Evolutionary conservation across 2,797 vertebrate genomes (phyloP).

Genomic region (Enteromius mattozi): DNA sequence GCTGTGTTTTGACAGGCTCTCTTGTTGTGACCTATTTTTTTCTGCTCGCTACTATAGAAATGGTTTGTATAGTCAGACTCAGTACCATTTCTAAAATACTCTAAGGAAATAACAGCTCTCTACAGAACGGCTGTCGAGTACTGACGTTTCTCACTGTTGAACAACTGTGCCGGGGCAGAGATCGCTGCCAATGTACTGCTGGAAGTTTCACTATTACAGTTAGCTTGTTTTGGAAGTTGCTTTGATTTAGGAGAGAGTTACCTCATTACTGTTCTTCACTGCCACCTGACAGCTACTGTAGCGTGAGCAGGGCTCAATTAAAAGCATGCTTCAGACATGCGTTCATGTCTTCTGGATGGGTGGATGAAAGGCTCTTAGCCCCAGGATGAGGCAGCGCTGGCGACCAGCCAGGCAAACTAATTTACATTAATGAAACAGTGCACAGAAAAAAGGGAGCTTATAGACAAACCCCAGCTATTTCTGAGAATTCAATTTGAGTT

Average conservation of each 20-base stretch:
- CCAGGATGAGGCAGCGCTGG: slow-evolving; percentile 59
- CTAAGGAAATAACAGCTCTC: slow-evolving; percentile 46
- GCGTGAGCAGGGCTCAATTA: slow-evolving; percentile 45
- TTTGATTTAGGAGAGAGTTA: slow-evolving; percentile 30
- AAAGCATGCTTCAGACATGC: slow-evolving; percentile 40
- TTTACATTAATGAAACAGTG: slow-evolving; percentile 77
- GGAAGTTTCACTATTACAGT: slow-evolving; percentile 21
- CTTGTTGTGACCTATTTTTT: slow-evolving; percentile 46
- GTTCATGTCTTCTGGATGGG: slow-evolving; percentile 42
- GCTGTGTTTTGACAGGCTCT: slow-evolving; percentile 19
- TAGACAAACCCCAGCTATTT: slow-evolving; percentile 31
- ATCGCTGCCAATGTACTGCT: slow-evolving; percentile 4
- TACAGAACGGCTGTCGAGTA: slow-evolving; percentile 15
- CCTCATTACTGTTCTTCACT: slow-evolving; percentile 31
- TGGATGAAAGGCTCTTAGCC: slow-evolving; percentile 31
- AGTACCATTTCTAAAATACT: slow-evolving; percentile 40
- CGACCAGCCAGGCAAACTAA: slow-evolving; percentile 71
- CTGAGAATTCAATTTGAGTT: slow-evolving; percentile 52
- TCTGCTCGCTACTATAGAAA: slow-evolving; percentile 47
- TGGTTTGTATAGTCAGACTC: slow-evolving; percentile 16
- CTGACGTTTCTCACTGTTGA: slow-evolving; percentile 3
- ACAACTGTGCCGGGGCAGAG: neutral
- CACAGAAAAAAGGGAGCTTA: slow-evolving; percentile 65
- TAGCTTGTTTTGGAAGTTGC: slow-evolving; percentile 30
- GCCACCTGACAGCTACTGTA: slow-evolving; percentile 25